Conservation (phyloP, 2,888 invertebrate genomes). For the Drosophila suboccidentalis region DNA sequence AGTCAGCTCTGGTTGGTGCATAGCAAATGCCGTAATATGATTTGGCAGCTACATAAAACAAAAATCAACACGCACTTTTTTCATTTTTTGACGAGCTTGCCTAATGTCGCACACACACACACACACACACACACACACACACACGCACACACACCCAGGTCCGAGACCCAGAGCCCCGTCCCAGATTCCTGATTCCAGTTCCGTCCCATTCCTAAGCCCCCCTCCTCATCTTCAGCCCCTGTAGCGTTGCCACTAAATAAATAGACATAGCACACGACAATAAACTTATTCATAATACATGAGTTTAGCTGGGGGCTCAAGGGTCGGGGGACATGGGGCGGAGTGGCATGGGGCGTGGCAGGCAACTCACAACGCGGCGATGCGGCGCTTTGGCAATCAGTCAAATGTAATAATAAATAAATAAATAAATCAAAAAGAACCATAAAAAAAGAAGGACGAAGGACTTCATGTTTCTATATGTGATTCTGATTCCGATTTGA, state of each 20-base stretch:
- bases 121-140: neutral
- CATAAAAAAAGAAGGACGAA: constrained; percentile 17
- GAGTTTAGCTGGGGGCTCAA: constrained; percentile 34
- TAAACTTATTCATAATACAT: constrained; percentile 74
- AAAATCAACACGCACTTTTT: constrained; percentile 60
- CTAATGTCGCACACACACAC: constrained; percentile 10
- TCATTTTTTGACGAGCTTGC: constrained; percentile 37
- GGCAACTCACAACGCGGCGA: neutral
- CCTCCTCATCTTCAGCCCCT: neutral
- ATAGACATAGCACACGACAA: constrained; percentile 64
- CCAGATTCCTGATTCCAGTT: neutral
- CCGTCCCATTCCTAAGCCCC: neutral
- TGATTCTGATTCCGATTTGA: constrained; percentile 19
- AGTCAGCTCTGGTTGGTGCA: constrained; percentile 41
- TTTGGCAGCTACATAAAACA: constrained; percentile 64
- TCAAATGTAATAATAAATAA: constrained; percentile 75
- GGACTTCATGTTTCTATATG: constrained; percentile 10
- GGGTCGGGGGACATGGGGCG: neutral
- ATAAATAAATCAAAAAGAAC: constrained; percentile 62
- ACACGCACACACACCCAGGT: neutral
- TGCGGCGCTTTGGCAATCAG: constrained; percentile 58
- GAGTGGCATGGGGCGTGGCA: neutral
- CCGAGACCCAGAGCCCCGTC: neutral
- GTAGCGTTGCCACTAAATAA: constrained; percentile 41
- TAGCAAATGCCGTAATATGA: constrained; percentile 76